Conservation (phyloP, 2,113 vertebrate genomes). For the Vombatus ursinus region DNA sequence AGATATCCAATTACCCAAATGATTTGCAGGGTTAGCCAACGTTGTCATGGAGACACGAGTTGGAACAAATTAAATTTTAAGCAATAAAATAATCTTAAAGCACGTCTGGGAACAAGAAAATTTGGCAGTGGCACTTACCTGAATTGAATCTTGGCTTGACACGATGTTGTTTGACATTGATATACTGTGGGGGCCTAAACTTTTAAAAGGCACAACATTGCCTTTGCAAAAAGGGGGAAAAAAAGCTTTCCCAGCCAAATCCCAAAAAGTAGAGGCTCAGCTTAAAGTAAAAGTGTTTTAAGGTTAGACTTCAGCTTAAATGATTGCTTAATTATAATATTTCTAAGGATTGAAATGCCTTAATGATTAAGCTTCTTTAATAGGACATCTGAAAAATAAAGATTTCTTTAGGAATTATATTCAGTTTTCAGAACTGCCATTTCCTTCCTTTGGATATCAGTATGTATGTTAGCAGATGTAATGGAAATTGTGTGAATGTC, state of each 20-base stretch:
- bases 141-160: conserved; percentile 90
- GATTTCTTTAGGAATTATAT: conserved; percentile 48
- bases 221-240: conserved; percentile 38
- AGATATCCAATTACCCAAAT: conserved; percentile 93
- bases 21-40: conserved; percentile 90
- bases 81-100: conserved; percentile 93
- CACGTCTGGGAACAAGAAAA: conserved; percentile 89
- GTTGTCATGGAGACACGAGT: conserved; percentile 90
- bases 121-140: conserved; percentile 91
- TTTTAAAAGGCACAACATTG: conserved; percentile 77
- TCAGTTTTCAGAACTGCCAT: conserved; percentile 48
- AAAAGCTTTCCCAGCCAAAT: conserved; percentile 52
- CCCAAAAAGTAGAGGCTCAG: conserved; percentile 55
- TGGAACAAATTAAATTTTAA: conserved; percentile 94
- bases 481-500: conserved; percentile 28
- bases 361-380: conserved; percentile 76
- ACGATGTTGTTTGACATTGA: conserved; percentile 87
- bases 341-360: conserved; percentile 70
- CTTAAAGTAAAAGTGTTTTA: conserved; percentile 74
- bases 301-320: conserved; percentile 70
- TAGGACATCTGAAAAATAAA: conserved; percentile 55
- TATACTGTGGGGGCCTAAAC: conserved; percentile 82
- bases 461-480: conserved; percentile 42
- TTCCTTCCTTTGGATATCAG: not conserved
- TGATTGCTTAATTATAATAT: conserved; percentile 68